A percentile compares a stretch with the other conserved stretches of the same genome.
Evolutionary conservation across 2,113 vertebrate genomes (phyloP).

Genomic region (Clarias batrachus): DNA sequence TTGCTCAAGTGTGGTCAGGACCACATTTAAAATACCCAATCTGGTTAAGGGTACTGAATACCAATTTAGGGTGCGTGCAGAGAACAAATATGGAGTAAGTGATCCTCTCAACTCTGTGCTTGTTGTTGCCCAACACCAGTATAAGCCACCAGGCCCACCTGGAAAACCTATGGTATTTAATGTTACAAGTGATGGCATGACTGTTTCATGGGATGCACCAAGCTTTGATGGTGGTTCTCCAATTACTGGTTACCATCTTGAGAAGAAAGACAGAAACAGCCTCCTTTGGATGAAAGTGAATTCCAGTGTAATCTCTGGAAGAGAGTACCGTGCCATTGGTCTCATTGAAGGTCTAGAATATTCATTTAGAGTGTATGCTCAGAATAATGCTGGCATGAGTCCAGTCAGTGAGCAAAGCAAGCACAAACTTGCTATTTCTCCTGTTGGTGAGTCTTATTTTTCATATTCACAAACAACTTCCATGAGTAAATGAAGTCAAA

Average conservation of each 20-base stretch:
- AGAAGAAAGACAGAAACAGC: conserved; percentile 99
- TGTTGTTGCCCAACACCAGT: conserved; percentile 91
- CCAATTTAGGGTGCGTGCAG: conserved; percentile 94
- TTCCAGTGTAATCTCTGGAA: conserved; percentile 82
- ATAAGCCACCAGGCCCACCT: conserved; percentile 90
- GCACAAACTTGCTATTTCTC: conserved; percentile 88
- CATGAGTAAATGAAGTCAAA: not conserved
- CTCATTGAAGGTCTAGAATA: conserved; percentile 95
- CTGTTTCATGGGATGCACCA: conserved; percentile 92
- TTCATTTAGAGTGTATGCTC: conserved; percentile 92
- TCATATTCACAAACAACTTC: not conserved
- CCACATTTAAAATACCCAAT: conserved; percentile 92
- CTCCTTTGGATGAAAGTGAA: conserved; percentile 96
- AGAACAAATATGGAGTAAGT: conserved; percentile 94
- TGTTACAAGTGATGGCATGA: conserved; percentile 93
- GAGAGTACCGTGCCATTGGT: conserved; percentile 90
- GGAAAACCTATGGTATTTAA: conserved; percentile 93
- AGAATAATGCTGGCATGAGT: conserved; percentile 92
- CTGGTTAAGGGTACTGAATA: conserved; percentile 89
- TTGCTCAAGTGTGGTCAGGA: conserved; percentile 91
- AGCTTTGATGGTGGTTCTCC: conserved; percentile 92
- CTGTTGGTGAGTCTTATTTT: conserved; percentile 86
- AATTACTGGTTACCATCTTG: conserved; percentile 90
- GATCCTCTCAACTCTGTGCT: conserved; percentile 81
- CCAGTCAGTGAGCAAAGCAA: conserved; percentile 92